Base-by-base conservation (phyloP, 2,797 vertebrate genomes). In the Takifugu ocellatus region DNA sequence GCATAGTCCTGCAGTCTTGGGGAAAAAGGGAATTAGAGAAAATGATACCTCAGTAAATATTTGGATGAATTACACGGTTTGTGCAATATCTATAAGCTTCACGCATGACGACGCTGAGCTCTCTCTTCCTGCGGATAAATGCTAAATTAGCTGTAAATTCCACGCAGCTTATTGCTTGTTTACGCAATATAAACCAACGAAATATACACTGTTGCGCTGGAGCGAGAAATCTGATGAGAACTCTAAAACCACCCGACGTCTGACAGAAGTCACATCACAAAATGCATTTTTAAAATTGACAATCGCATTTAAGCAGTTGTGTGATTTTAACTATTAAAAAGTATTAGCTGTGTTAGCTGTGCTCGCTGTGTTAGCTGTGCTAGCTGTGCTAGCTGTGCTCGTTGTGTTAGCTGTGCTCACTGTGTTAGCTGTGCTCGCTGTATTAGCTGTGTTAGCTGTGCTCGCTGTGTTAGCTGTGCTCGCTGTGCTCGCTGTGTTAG, bases 121-220 rank as follows among this genome's bases (percentile, higher is more conserved):
- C 63, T 54, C 26, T 1, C 51, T 74, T 74, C 56, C 76, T 65
- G 63, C 1, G 25, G 61, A 66, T 82, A 49, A 61, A 6, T 26
- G 31, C 42, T 54, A 46, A 66, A 79, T 61, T 56, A 57, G 26
- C 54, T 29, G 6, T 47, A 14, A 67, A 61, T 63, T 56, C 42
- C 25, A 47, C 54, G 46, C 54, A 48, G 63, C 47, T 59, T 48
- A 56, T 63, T 69, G 43, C 2, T 67, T 68, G 50, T 78, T 66
- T 68, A 51, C 51, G 57, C 49, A 61, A 25, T 49, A 44, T 56
- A 63, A 71, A 72, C 15, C n/a, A 61, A 74, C 60, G 60, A 77
- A 71, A 70, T 51, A 58, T n/a, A 57, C 68, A 54, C 49, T 51
- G 16, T 5, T 39, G 36, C 3, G 14, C 36, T 12, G 29, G 25